These are phyloP conservation scores for Drosophila prolongata DNA, from an alignment of 2,888 invertebrate genomes.

Conservation along the genomic window DNA sequence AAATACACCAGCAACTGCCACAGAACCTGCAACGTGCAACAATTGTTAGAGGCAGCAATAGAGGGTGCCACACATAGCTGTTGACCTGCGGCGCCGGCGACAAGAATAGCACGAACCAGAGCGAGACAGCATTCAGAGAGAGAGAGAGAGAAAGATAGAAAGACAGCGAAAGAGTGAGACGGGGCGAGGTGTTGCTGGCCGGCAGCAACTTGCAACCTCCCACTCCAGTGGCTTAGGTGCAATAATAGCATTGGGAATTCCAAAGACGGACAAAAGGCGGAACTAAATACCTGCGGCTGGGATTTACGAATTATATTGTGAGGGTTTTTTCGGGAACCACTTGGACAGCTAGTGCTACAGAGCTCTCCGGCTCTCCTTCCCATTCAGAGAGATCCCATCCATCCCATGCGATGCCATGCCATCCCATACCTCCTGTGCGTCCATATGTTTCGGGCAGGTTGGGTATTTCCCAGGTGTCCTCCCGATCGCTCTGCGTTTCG, in stretches of 20 bases:
- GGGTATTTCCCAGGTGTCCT: slow-evolving; percentile 68
- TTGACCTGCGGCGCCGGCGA: slow-evolving; percentile 41
- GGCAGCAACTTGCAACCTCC: slow-evolving; percentile 14
- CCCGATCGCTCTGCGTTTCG: slow-evolving; percentile 1
- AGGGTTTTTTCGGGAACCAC: slow-evolving; percentile 41
- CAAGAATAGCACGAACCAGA: slow-evolving; percentile 30
- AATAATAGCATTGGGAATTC: slow-evolving; percentile 81
- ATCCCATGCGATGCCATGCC: slow-evolving; percentile 3
- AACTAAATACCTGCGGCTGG: slow-evolving; percentile 80
- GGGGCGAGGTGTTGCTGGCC: neutral
- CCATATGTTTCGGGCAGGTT: slow-evolving; percentile 44
- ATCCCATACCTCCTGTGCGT: slow-evolving; percentile 19
- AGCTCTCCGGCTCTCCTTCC: neutral
- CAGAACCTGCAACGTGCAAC: neutral
- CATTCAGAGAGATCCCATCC: slow-evolving; percentile 11
- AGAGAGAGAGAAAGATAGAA: slow-evolving; percentile 5
- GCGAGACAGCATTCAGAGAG: slow-evolving; percentile 10
- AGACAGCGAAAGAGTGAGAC: slow-evolving; percentile 19
- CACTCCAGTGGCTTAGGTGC: slow-evolving; percentile 70
- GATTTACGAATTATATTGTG: slow-evolving; percentile 74
- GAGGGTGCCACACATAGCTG: slow-evolving; percentile 4
- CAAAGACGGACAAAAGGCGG: slow-evolving; percentile 74
- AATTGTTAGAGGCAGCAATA: neutral
- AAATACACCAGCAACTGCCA: neutral
- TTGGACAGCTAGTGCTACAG: slow-evolving; percentile 7